phyloP scores from a whole-genome alignment of 2,797 vertebrate genomes.

The Zonotrichia albicollis region DNA sequence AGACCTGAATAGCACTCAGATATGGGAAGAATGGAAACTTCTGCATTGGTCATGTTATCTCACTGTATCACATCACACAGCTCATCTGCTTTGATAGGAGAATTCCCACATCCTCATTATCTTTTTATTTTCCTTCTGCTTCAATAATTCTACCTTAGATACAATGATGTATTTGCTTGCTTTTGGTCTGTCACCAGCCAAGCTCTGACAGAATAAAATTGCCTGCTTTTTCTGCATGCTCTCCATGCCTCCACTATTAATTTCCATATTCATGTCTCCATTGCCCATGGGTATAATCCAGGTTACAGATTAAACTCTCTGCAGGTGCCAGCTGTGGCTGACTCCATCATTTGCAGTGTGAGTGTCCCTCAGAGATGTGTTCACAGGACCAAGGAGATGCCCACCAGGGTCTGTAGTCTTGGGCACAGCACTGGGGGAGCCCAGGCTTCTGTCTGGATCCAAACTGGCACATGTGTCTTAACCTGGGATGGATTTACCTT shows the following conservation, averaged over 20 bases:
- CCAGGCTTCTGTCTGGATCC: neutral
- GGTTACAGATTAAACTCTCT: neutral
- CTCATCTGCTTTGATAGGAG: neutral
- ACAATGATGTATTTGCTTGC: neutral
- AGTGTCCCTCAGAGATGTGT: neutral
- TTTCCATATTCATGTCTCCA: neutral
- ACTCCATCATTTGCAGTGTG: neutral
- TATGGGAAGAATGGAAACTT: neutral
- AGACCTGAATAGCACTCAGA: neutral
- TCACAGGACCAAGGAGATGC: neutral
- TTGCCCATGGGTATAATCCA: neutral
- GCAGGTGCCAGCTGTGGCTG: neutral
- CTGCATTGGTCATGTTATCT: neutral
- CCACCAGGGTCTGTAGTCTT: neutral
- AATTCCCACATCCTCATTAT: neutral
- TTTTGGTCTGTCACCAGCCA: neutral
- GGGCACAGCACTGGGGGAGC: neutral
- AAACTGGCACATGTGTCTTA: neutral
- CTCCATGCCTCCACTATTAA: neutral
- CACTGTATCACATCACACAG: neutral
- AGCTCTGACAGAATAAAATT: neutral
- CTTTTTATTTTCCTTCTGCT: neutral
- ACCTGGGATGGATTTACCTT: neutral
- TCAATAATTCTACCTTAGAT: neutral
- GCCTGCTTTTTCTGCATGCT: neutral